These are phyloP conservation scores for Cossypha polioptera DNA, from an alignment of 2,797 vertebrate species.

Conservation along the genomic window DNA sequence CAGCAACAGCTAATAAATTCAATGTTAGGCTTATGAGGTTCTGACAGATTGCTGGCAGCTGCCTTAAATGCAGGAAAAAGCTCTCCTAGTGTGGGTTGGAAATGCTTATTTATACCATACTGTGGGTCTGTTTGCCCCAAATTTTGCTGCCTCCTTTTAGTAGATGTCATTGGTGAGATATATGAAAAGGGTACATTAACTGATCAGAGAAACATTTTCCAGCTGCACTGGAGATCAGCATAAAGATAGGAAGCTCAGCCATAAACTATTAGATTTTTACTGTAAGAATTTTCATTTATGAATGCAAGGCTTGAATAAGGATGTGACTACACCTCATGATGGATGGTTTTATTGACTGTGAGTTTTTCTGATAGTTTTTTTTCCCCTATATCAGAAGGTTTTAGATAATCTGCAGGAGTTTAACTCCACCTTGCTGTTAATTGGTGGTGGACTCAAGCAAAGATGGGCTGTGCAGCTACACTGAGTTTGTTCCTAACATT, in stretches of 20 bases:
- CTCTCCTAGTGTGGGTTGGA: constrained; percentile 57
- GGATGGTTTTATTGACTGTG: neutral
- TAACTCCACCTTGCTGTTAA: neutral
- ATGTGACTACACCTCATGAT: neutral
- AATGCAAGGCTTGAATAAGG: neutral
- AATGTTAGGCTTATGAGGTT: constrained; percentile 46
- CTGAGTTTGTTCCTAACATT: neutral
- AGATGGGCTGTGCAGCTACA: neutral
- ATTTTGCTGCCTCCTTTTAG: constrained; percentile 52
- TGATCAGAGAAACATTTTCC: neutral
- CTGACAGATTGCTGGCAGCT: constrained; percentile 66
- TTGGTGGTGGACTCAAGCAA: neutral
- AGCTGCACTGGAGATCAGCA: neutral
- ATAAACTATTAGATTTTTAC: neutral
- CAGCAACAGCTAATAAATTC: constrained; percentile 67
- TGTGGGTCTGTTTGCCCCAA: constrained; percentile 67
- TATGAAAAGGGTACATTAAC: neutral
- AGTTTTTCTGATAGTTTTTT: neutral
- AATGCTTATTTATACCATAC: constrained; percentile 63
- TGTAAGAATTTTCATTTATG: neutral
- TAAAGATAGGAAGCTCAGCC: neutral
- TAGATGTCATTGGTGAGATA: constrained; percentile 18
- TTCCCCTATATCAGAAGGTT: neutral
- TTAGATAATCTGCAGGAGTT: neutral
- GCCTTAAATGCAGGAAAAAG: constrained; percentile 57